Conservation (phyloP, 1,140 invertebrate genomes). For the Maconellicoccus hirsutus region DNA sequence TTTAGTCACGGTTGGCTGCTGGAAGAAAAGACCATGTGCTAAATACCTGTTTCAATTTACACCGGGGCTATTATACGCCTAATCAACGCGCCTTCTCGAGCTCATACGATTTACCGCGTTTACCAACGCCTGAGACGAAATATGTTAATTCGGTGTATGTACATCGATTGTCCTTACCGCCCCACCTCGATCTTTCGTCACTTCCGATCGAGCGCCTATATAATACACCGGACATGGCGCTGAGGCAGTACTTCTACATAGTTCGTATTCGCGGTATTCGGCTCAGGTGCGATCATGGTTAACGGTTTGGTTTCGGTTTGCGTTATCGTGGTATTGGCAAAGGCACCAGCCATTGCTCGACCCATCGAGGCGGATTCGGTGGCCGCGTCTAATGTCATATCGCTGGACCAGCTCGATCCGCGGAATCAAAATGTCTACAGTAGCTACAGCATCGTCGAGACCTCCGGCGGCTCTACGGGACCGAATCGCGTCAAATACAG, state of each 20-base stretch:
- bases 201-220: no score
- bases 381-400: background rate
- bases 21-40: background rate
- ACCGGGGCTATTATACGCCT: background rate
- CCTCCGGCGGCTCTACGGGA: background rate
- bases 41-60: conserved; percentile 3
- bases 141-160: background rate
- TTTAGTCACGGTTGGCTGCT: background rate
- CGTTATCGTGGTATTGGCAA: background rate
- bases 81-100: background rate
- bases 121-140: background rate
- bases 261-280: background rate
- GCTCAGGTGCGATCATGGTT: no score
- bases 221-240: no score
- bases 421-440: conserved; percentile 13
- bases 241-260: background rate
- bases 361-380: no score
- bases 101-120: background rate
- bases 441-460: conserved; percentile 26
- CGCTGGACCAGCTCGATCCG: conserved; percentile 3
- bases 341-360: no score
- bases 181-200: no score
- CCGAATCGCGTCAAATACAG: no score
- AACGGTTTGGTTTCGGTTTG: background rate
- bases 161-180: no score